phyloP scores from a whole-genome alignment of 2,888 invertebrate genomes.

The Ectemnius lituratus region DNA sequence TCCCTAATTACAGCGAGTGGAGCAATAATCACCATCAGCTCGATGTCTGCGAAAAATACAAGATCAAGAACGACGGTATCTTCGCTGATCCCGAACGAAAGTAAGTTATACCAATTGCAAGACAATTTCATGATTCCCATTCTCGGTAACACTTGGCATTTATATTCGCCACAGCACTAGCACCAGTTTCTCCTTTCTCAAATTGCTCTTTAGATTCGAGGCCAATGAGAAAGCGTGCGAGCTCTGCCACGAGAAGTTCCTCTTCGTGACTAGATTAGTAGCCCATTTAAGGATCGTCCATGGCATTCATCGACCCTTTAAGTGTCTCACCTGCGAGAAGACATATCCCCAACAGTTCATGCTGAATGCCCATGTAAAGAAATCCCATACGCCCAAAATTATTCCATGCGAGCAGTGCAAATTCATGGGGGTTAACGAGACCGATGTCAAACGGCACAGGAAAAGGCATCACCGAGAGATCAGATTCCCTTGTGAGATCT shows the following conservation, averaged over 20 bases:
- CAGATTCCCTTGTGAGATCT: conserved; percentile 63
- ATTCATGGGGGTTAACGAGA: conserved; percentile 65
- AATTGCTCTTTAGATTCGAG: conserved; percentile 53
- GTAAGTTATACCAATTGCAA: conserved; percentile 36
- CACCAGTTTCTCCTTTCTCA: neutral
- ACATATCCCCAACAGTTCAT: conserved; percentile 69
- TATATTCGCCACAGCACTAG: neutral
- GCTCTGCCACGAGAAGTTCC: conserved; percentile 67
- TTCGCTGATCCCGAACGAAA: conserved; percentile 39
- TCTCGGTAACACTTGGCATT: neutral
- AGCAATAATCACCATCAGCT: conserved; percentile 34
- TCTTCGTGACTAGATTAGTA: conserved; percentile 68
- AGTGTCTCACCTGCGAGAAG: conserved; percentile 67
- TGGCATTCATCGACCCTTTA: conserved; percentile 69
- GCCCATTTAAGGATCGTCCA: conserved; percentile 67
- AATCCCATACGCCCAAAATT: conserved; percentile 65
- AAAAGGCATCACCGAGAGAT: conserved; percentile 56
- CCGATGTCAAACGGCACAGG: conserved; percentile 65
- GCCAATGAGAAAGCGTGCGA: conserved; percentile 65
- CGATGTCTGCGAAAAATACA: conserved; percentile 33
- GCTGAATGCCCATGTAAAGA: conserved; percentile 70
- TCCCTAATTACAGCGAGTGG: conserved; percentile 54
- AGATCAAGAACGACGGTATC: conserved; percentile 37
- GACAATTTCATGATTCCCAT: neutral
- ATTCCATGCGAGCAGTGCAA: conserved; percentile 64